Conservation (phyloP, 2,888 invertebrate species). For the Chloroclystis v-ata region DNA sequence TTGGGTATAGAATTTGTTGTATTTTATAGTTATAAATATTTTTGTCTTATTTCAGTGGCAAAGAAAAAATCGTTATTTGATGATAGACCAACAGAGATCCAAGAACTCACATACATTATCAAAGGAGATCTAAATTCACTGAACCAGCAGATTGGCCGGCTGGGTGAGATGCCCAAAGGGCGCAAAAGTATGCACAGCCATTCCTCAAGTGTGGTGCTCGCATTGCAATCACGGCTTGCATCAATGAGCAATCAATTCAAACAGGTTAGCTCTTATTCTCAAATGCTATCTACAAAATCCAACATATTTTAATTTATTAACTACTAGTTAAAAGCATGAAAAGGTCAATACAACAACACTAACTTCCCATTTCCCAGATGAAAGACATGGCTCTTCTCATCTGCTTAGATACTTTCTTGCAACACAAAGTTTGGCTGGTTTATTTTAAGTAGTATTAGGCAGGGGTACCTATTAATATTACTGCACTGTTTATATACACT, state of each 20-base stretch:
- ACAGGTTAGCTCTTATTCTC: slow-evolving; percentile 68
- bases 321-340: no score
- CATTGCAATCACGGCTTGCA: slow-evolving; percentile 95
- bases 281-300: neutral
- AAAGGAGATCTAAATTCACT: slow-evolving; percentile 96
- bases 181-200: slow-evolving; percentile 92
- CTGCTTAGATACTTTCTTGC: neutral
- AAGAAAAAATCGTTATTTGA: slow-evolving; percentile 98
- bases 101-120: slow-evolving; percentile 97
- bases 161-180: slow-evolving; percentile 88
- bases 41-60: slow-evolving; percentile 85
- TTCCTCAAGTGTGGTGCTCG: slow-evolving; percentile 94
- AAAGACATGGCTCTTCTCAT: neutral
- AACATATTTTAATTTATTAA: neutral
- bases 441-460: no score
- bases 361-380: no score
- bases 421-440: no score
- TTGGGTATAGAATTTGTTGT: no score
- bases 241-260: slow-evolving; percentile 99
- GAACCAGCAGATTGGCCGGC: slow-evolving; percentile 97
- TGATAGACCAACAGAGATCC: slow-evolving; percentile 96
- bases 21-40: no score
- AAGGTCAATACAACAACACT: no score
- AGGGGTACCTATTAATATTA: no score
- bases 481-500: no score